Conservation (phyloP, 64 coral and sea anemone genomes). For the Montipora efflorescens region DNA sequence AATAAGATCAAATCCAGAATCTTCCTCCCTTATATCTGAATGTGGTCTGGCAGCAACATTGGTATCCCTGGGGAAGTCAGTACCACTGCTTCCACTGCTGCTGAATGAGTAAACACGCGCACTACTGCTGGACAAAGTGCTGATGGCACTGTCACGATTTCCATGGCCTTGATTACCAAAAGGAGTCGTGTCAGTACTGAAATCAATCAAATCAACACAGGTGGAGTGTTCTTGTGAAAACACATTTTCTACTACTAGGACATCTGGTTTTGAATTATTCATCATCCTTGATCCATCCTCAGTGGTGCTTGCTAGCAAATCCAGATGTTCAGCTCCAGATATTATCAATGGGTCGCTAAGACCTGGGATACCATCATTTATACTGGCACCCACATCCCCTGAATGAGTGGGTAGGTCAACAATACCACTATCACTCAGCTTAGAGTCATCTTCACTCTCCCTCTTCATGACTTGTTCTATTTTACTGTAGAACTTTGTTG, state of each 20-base stretch:
- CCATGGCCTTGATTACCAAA: not conserved
- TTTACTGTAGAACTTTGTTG: constrained; percentile 15
- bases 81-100: constrained; percentile 51
- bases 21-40: constrained; percentile 1
- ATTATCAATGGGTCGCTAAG: not conserved
- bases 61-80: constrained; percentile 1
- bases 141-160: constrained; percentile 64
- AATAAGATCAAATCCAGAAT: not conserved
- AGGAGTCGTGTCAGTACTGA: not conserved
- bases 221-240: not conserved
- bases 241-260: not conserved
- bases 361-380: not conserved
- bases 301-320: not conserved
- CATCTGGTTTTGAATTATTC: constrained; percentile 11
- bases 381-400: not conserved
- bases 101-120: constrained; percentile 34
- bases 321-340: not conserved
- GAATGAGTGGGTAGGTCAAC: not conserved
- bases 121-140: constrained; percentile 48
- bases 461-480: not conserved
- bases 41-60: constrained; percentile 6
- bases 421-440: not conserved
- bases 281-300: not conserved
- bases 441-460: not conserved
- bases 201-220: constrained; percentile 47